Evolutionary conservation across 2,113 vertebrate genomes (phyloP), one percentile per base, ranked within the genome.

Genomic region (Cyphomyrus plagiostoma): DNA sequence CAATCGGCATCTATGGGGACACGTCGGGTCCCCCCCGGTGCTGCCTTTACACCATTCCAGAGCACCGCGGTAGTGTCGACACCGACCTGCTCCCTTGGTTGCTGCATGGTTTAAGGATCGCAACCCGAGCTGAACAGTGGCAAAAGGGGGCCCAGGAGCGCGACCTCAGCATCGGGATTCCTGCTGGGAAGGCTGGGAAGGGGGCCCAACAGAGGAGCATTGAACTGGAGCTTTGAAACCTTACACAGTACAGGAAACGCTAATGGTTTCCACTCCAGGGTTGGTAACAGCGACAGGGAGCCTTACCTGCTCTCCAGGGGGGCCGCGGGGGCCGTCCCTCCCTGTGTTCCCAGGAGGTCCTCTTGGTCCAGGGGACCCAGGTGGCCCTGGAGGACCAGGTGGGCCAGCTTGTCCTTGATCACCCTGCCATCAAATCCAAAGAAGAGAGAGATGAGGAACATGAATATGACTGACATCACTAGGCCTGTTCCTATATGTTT

Each of bases 321-420:
- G 94, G 91, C 98, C 98, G 89, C 95, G 95, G 88, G 98, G 97
- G 30, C 98, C 98, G 50, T 99, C 98, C 91, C 97, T 99, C 89
- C 98, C 98, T 0, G 96, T 98, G 94, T 98, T 97, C 3, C 98
- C 98, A 91, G 97, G 98, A 90, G 98, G 97, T 21, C 98, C 98
- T 86, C 97, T 94, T 88, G 97, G 96, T 21, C 98, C 98, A 2
- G 97, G 97, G 9, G 96, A 95, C 66, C 98, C 98, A 56, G 98
- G 97, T 0, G 95, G 97, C n/a, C 98, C 98, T 0, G 98, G 97
- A 86, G 96, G 97, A 45, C 98, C 98, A 70, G 91, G 92, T 66
- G 95, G 95, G 94, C 98, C 98, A 90, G 97, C 96, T 92, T 94
- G 97, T 49, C 98, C 98, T 95, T 97, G 97, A 92, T 98, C 97